A percentile compares a stretch with the other conserved stretches of the same genome.
Conservation (phyloP, 2,888 invertebrate genomes). For the Ophion slaviceki region DNA sequence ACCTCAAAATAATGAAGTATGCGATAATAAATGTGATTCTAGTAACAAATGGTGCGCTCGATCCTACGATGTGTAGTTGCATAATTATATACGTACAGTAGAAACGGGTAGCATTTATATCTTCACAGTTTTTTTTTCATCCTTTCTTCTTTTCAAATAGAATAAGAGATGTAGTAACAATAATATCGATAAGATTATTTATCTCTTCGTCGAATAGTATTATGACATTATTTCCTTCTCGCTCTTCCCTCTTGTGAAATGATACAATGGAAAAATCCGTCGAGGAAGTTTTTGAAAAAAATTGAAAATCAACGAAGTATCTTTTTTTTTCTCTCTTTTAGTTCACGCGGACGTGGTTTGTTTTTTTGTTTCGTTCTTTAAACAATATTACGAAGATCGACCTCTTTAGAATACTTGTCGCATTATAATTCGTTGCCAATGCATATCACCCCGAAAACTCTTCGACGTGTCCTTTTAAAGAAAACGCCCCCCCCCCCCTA, state of each 20-base stretch:
- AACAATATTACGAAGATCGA: slow-evolving; percentile 60
- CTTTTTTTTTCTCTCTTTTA: slow-evolving; percentile 6
- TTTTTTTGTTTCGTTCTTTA: slow-evolving; percentile 42
- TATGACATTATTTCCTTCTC: slow-evolving; percentile 22
- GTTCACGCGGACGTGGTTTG: not conserved
- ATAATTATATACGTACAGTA: slow-evolving; percentile 48
- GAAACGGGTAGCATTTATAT: slow-evolving; percentile 48
- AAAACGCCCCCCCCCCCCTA: not conserved
- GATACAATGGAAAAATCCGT: slow-evolving; percentile 49
- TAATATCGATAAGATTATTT: slow-evolving; percentile 58
- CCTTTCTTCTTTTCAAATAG: slow-evolving; percentile 24
- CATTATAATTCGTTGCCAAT: slow-evolving; percentile 66
- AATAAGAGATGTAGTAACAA: slow-evolving; percentile 52
- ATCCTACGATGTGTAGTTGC: slow-evolving; percentile 43
- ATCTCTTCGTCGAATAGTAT: slow-evolving; percentile 51
- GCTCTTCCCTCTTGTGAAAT: slow-evolving; percentile 8
- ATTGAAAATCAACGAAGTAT: slow-evolving; percentile 46
- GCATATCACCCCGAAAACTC: slow-evolving; percentile 52
- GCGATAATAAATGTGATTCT: slow-evolving; percentile 57
- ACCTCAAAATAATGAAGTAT: slow-evolving; percentile 36
- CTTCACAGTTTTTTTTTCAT: slow-evolving; percentile 17
- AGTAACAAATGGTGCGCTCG: slow-evolving; percentile 58
- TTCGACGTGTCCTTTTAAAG: slow-evolving; percentile 21
- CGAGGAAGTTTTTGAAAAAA: slow-evolving; percentile 34
- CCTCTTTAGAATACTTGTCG: slow-evolving; percentile 60